Evolutionary conservation across 2,113 vertebrate species (phyloP).

Genomic region (Rhodinocichla rosea): DNA sequence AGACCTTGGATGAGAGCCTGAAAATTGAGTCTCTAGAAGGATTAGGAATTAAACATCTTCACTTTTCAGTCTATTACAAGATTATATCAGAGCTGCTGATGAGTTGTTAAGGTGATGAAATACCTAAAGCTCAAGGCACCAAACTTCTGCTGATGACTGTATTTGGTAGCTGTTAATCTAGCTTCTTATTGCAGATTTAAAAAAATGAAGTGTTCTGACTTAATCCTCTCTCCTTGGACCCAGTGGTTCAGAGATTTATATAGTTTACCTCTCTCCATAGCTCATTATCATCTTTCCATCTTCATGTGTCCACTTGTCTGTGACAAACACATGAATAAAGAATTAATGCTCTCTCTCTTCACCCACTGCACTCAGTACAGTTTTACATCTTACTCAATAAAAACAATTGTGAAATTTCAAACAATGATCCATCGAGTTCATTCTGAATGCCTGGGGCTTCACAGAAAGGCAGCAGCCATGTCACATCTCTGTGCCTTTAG

Average conservation of each 20-base stretch:
- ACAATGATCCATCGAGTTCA: neutral
- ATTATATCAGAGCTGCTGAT: neutral
- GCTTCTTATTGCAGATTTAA: neutral
- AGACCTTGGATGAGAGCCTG: neutral
- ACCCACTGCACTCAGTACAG: neutral
- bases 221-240: neutral
- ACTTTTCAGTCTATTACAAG: neutral
- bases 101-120: conserved; percentile 3
- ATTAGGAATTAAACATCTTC: neutral
- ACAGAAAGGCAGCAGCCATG: neutral
- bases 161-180: neutral
- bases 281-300: neutral
- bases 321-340: neutral
- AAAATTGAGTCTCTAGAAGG: neutral
- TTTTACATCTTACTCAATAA: conserved; percentile 16
- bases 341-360: neutral
- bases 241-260: neutral
- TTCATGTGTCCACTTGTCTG: neutral
- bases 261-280: neutral
- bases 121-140: neutral
- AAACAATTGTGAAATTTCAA: neutral
- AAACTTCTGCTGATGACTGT: neutral
- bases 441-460: neutral
- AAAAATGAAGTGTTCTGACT: neutral
- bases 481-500: neutral